Evolutionary conservation across 2,888 invertebrate species (phyloP), one percentile per base, ranked within the genome.

Genomic region (Drosophila leonis): DNA sequence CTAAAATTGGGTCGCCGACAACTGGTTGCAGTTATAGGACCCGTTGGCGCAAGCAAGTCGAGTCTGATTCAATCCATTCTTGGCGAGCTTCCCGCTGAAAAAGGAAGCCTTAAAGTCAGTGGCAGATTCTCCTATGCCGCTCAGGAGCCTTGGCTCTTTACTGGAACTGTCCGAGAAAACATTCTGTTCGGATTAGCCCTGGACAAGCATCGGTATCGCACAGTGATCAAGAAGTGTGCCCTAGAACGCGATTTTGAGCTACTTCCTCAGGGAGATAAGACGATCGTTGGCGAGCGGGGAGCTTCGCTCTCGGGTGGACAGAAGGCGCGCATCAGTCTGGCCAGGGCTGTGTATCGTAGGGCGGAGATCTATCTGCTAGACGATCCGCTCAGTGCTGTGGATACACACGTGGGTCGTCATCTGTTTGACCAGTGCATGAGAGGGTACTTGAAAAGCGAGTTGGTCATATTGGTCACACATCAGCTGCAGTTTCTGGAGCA

Each of bases 341-440:
- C 97, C 0, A 95, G 98, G 81, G 96, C 97, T 0, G 95, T 98
- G 0, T 98, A 98, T 93, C 95, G 96, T 62, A 95, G 97, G 67
- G 96, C 97, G 0, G 97, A 97, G 87, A 95, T 98, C 78, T 98
- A 97, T 91, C 93, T 98, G 15, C 93, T 98, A 62, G 98, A 98
- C 93, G 98, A 98, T 93, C 98, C 98, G 0, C 94, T 98, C 56
- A 96, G 97, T 60, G 98, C 98, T 0, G 98, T 98, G 24, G 98
- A 98, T 93, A 95, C 97, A 0, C 97, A 97, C 91, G 98, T 98
- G 0, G 97, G 97, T 2, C 95, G 96, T n/a, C 96, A 97, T 92
- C 94, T 98, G 84, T 98, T 98, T 93, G 97, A 98, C 57, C 90
- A 92, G 60, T 93, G 93, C 57, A 92, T 93, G 90, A 88, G 86